Percentiles rank a stretch among this genome's conserved stretches.
phyloP scores from a whole-genome alignment of 2,888 invertebrate genomes.

The Esperia sulphurella region DNA sequence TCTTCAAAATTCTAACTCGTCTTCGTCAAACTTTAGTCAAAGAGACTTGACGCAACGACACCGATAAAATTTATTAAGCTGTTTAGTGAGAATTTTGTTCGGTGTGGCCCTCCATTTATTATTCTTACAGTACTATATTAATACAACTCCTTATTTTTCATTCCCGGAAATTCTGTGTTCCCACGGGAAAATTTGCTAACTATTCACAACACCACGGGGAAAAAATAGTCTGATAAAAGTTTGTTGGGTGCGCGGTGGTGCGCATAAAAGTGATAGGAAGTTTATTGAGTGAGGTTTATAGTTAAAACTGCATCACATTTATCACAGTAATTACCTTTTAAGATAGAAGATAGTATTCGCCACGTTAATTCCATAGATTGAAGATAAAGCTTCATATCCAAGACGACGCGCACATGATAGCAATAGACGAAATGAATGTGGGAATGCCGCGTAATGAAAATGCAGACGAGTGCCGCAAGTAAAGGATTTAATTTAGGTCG shows the following conservation, averaged over 20 bases:
- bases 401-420: conserved; percentile 45
- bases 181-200: too few species aligned
- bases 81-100: too few species aligned
- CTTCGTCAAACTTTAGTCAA: too few species aligned
- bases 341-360: conserved; percentile 10
- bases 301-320: conserved; percentile 13
- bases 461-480: conserved; percentile 25
- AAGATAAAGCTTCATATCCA: conserved; percentile 29
- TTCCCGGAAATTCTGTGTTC: too few species aligned
- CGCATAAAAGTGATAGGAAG: conserved; percentile 8
- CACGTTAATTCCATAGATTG: conserved; percentile 11
- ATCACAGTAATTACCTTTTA: conserved; percentile 12
- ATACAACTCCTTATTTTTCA: too few species aligned
- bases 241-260: conserved; percentile 1
- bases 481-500: conserved; percentile 16
- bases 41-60: too few species aligned
- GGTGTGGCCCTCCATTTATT: too few species aligned
- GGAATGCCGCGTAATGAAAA: conserved; percentile 32
- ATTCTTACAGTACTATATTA: too few species aligned
- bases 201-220: too few species aligned
- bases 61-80: too few species aligned
- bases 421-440: conserved; percentile 45
- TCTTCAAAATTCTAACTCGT: too few species aligned
- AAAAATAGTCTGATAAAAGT: too few species aligned
- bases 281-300: conserved; percentile 8